A percentile compares a stretch with the other conserved stretches of the same genome.
Conservation (phyloP, 92 coral and sea anemone genomes). For the Porites rus region DNA sequence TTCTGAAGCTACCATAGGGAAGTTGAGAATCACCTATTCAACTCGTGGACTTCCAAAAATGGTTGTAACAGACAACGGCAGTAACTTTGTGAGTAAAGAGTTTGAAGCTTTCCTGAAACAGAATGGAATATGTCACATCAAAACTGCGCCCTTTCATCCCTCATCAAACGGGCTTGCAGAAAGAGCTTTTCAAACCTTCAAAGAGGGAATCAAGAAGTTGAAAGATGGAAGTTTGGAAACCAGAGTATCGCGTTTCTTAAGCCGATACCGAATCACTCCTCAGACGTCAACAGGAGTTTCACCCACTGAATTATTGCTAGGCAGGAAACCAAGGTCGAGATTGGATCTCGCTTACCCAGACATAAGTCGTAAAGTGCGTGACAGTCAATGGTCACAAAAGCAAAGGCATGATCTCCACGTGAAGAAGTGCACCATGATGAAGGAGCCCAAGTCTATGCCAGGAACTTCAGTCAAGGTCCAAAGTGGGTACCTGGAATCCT, state of each 20-base stretch:
- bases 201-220: conserved; percentile 41
- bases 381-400: conserved; percentile 52
- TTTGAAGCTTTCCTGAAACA: conserved; percentile 23
- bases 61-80: conserved; percentile 55
- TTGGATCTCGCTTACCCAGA: conserved; percentile 64
- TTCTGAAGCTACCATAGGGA: conserved; percentile 32
- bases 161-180: conserved; percentile 70
- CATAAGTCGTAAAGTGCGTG: conserved; percentile 54
- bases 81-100: conserved; percentile 2
- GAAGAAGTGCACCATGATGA: conserved; percentile 19
- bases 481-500: conserved; percentile 60
- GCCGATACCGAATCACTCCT: conserved; percentile 64
- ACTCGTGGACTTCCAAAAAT: conserved; percentile 56
- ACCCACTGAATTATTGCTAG: conserved; percentile 64
- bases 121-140: conserved; percentile 53
- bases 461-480: conserved; percentile 62
- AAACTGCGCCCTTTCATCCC: conserved; percentile 70
- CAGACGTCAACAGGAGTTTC: conserved; percentile 61
- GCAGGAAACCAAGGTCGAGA: conserved; percentile 59
- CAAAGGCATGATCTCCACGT: conserved; percentile 41
- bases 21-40: conserved; percentile 38
- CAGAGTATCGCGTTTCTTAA: conserved; percentile 21
- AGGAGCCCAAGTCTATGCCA: conserved; percentile 51
- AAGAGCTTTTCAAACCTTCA: conserved; percentile 67
- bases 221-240: conserved; percentile 21